These are phyloP conservation scores for Brotula barbata DNA, from an alignment of 2,797 vertebrate genomes.

Conservation along the genomic window DNA sequence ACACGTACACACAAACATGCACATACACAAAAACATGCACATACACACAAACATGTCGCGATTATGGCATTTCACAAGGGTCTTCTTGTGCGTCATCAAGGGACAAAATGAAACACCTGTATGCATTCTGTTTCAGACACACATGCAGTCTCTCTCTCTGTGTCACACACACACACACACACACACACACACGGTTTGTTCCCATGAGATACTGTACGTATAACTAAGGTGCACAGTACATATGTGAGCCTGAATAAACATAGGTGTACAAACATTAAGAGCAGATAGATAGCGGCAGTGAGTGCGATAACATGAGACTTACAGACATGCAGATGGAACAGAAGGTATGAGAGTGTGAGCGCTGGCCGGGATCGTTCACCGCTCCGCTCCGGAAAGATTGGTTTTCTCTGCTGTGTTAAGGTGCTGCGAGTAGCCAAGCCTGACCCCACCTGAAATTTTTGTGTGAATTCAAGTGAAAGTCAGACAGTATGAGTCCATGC, in stretches of 20 bases:
- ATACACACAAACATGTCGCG: not conserved
- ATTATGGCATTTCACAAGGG: constrained; percentile 47
- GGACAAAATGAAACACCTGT: constrained; percentile 43
- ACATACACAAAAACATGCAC: too few relatives aligned
- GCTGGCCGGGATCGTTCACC: too few relatives aligned
- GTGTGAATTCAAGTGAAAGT: too few relatives aligned
- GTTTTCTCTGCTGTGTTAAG: too few relatives aligned
- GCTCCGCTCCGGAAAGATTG: too few relatives aligned
- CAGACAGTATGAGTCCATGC: too few relatives aligned
- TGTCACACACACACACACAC: not conserved
- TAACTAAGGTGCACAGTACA: constrained; percentile 8
- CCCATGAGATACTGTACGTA: constrained; percentile 21
- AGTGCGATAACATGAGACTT: not conserved
- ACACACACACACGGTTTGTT: constrained; percentile 18
- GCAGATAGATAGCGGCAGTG: not conserved
- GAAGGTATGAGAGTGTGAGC: too few relatives aligned
- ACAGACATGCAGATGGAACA: not conserved
- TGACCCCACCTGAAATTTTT: too few relatives aligned
- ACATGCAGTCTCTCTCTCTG: constrained; percentile 24
- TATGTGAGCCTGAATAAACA: constrained; percentile 27
- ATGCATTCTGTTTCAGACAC: constrained; percentile 34
- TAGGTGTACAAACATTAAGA: not conserved
- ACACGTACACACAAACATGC: constrained; percentile 24
- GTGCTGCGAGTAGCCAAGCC: too few relatives aligned
- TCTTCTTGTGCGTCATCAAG: constrained; percentile 63